Base-by-base conservation (phyloP, 2,888 invertebrate genomes). In the Tortrix viridana region DNA sequence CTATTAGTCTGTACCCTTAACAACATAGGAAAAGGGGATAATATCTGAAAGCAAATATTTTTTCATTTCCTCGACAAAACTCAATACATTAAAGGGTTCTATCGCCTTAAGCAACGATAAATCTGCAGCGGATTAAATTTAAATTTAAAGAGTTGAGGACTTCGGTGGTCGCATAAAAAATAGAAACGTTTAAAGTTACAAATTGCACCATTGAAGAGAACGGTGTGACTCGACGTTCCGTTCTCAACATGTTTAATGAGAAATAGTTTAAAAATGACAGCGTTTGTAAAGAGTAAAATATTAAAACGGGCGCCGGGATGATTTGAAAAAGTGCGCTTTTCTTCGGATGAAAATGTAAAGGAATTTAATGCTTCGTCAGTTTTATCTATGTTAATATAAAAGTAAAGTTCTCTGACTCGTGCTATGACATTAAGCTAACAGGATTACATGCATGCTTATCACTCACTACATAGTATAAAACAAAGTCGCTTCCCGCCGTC, bases 261-360 rank as follows among this genome's bases (percentile, higher is more conserved):
- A 16, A 59, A 59, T 53, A 20, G 59, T 46, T 54, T 50, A 58
- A 52, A 57, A 60, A 60, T 50, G 46, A 49, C 84, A 77, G 78
- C 80, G 79, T 85, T 86, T 86, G 83, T 82, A 80, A 81, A 81
- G 81, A 82, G 81, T 83, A 82, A 85, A 84, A 86, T 86, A 87
- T 86, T 85, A 85, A 83, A 84, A 75, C 74, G 70, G 64, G 70
- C 74, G 74, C 71, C 78, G 75, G 80, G 79, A 83, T 83, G 82
- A 85, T 84, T 82, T 82, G 75, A 83, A 83, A 85, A 79, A 79
- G 71, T 77, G 82, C 77, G 76, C 71, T 63, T 14, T 55, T 26
- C 49, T 49, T 61, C 41, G 49, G 60, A 9, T 49, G 55, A 43
- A 37, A 37, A 19, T 52, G 43, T 20, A 43, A 20, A 12, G 6